phyloP scores from a whole-genome alignment of 2,888 invertebrate genomes.

The Latrodectus hesperus region DNA sequence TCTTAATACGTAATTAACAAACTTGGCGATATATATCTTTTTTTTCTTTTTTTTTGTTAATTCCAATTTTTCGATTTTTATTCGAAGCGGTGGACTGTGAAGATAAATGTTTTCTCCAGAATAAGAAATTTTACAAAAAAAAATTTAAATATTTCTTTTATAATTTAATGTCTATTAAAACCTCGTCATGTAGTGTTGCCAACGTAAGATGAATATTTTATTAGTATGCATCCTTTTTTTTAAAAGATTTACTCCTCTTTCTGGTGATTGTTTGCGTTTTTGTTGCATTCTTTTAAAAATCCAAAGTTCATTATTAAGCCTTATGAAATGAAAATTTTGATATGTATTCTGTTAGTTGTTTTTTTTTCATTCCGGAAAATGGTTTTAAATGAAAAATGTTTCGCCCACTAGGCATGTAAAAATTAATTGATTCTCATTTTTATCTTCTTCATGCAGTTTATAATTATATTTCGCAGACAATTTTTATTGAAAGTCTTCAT shows the following conservation, averaged over 20 bases:
- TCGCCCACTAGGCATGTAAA: neutral
- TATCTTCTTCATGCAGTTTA: neutral
- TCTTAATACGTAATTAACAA: conserved; percentile 68
- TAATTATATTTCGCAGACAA: neutral
- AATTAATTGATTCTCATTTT: neutral
- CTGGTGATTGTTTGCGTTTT: neutral
- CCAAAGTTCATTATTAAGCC: neutral
- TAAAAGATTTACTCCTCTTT: neutral
- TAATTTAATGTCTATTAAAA: conserved; percentile 65
- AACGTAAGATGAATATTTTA: conserved; percentile 60
- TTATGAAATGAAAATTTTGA: neutral
- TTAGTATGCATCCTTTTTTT: conserved; percentile 13
- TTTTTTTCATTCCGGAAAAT: neutral
- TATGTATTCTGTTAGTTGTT: neutral
- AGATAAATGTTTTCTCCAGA: conserved; percentile 19
- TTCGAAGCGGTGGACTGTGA: conserved; percentile 1
- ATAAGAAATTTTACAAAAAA: neutral
- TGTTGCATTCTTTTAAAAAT: neutral
- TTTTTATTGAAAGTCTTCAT: neutral
- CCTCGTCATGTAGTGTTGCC: conserved; percentile 45
- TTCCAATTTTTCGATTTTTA: conserved; percentile 33
- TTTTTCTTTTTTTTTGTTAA: conserved; percentile 19
- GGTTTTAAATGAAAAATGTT: neutral
- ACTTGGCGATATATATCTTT: conserved; percentile 57
- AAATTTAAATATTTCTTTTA: conserved; percentile 11